Evolutionary conservation across 2,888 invertebrate species (phyloP), one percentile per base, ranked within the genome.

Genomic region (Pseudanteris insignis): DNA sequence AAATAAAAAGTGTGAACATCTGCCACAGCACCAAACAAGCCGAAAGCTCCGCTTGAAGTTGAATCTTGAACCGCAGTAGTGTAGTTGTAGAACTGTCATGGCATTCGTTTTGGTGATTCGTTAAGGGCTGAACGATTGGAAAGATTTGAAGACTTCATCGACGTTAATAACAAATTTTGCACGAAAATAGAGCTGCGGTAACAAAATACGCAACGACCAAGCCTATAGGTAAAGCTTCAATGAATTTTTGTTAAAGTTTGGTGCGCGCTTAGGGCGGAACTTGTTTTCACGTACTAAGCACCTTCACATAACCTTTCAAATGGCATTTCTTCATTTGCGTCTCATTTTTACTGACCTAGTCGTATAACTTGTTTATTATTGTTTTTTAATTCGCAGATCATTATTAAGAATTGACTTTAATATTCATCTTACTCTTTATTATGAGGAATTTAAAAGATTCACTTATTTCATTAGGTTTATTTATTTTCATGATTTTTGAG

Each of bases 1-100:
- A 47, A 60, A 60, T 54, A 53, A 58, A 51, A 53, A 60, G 47
- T 48, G 54, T 54, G 60, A 60, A 54, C 53, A 54, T 60, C 59
- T 60, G 59, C 53, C 59, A 60, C 28, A 21, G 53, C 41, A 37
- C 12, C 53, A 60, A 59, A 53, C 59, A 51, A 60, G 59, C 53
- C 53, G 47, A 60, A 33, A 26, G 41, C 34, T 40, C 9, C 21
- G 18, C 18, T 18, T 18, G 18, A n/a, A n/a, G n/a, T n/a, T n/a
- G n/a, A 60, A 53, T 26, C 47, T 53, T 18, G 33, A 3, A 21
- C 18, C n/a, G 25, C 37, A 26, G 41, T 29, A 43, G 46, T 13
- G n/a, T n/a, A n/a, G n/a, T n/a, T n/a, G n/a, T n/a, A n/a, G n/a
- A n/a, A 61, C 61, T 55, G 61, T 61, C 61, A 61, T 61, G 55